Conservation (phyloP, 2,797 vertebrate species). For the Chanos chanos region DNA sequence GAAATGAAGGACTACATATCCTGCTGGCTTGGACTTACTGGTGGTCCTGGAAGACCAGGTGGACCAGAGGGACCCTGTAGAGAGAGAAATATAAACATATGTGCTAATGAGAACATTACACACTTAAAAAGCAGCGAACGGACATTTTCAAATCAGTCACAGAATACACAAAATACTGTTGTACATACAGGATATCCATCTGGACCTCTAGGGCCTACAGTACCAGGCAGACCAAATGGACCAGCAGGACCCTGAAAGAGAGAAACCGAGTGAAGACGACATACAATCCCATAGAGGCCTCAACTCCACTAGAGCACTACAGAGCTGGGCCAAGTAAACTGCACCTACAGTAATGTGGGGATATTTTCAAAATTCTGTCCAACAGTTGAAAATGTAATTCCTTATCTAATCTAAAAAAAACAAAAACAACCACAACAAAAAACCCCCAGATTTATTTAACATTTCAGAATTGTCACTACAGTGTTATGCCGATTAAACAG, state of each 20-base stretch:
- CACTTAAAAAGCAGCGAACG: background rate
- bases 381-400: too few relatives aligned
- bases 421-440: too few relatives aligned
- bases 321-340: too few relatives aligned
- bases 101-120: background rate
- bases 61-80: slow-evolving; percentile 78
- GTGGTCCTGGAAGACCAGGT: slow-evolving; percentile 77
- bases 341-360: too few relatives aligned
- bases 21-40: slow-evolving; percentile 70
- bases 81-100: slow-evolving; percentile 24
- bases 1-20: background rate
- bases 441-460: too few relatives aligned
- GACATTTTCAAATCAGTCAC: background rate
- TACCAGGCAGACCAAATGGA: slow-evolving; percentile 49
- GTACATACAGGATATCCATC: slow-evolving; percentile 63
- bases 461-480: too few relatives aligned
- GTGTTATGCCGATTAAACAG: too few relatives aligned
- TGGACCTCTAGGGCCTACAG: slow-evolving; percentile 56
- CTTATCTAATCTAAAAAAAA: too few relatives aligned
- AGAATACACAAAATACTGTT: background rate
- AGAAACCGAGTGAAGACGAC: too few relatives aligned
- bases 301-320: too few relatives aligned
- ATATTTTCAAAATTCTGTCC: too few relatives aligned
- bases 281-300: too few relatives aligned
- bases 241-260: slow-evolving; percentile 64